Base-by-base conservation (phyloP, 2,888 invertebrate genomes). In the Lutraria lutraria region DNA sequence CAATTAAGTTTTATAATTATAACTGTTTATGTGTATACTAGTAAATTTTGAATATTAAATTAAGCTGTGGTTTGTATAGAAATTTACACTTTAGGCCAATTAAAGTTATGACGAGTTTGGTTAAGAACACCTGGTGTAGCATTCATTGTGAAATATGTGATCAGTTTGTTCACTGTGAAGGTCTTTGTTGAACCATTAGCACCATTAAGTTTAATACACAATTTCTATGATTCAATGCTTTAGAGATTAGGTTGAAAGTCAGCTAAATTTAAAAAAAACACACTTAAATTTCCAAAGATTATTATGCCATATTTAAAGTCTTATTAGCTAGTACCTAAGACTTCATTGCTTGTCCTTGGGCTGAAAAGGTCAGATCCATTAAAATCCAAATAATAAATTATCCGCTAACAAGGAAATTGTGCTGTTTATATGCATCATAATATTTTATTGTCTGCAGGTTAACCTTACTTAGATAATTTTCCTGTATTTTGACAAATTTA, bases 31-130 rank as follows among this genome's bases (percentile, higher is more conserved):
- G 34, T 34, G 31, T 31, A 76, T 76, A 16, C 76, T 25, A 15
- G 31, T 76, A 76, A 31, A 34, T 34, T n/a, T 31, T 76, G 76
- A 76, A 76, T 76, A 76, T 31, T 76, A 76, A 43, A 76, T 76
- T 15, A 76, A 34, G 25, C 76, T 29, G 6, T 34, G 15, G 15
- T 0, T 21, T 31, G 76, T 31, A 31, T 76, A 16, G 63, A 25
- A 25, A 63, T 21, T 56, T 56, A 56, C 12, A 12, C 56, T 56
- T 56, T 3, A 56, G 56, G 56, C 56, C 56, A 56, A 15, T 56
- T 4, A 56, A 15, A 56, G 12, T 56, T 19, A 13, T 16, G 56
- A 8, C 8, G 43, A 43, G 8, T 43, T 43, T 43, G 43, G 43
- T 43, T 4, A 2, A 43, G 8, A 4, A 43, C 43, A 43, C 43